A percentile compares a stretch with the other conserved stretches of the same genome.
Evolutionary conservation across 2,113 vertebrate species (phyloP).

Genomic region (Uropsilus gracilis): DNA sequence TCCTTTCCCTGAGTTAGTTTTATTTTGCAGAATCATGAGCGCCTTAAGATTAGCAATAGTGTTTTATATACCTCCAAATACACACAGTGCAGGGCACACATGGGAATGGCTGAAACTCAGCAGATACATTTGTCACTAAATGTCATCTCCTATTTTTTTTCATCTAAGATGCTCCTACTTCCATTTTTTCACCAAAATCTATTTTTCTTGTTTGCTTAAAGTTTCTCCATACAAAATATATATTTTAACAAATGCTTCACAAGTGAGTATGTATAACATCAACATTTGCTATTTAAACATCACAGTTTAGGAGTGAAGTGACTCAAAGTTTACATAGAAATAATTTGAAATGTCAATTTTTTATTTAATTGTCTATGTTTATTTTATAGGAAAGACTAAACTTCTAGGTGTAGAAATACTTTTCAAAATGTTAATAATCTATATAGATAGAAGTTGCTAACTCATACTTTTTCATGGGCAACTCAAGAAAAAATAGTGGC

Average conservation of each 20-base stretch:
- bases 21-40: background rate
- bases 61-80: background rate
- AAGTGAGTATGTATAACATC: slow-evolving; percentile 4
- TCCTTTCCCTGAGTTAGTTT: background rate
- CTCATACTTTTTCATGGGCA: background rate
- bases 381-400: background rate
- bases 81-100: background rate
- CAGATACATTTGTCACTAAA: background rate
- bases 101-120: accelerated
- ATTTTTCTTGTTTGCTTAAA: background rate
- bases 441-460: background rate
- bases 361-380: slow-evolving; percentile 19
- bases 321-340: slow-evolving; percentile 3
- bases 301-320: slow-evolving; percentile 1
- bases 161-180: background rate
- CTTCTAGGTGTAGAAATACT: background rate
- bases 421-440: background rate
- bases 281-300: slow-evolving; percentile 1
- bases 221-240: background rate
- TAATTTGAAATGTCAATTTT: slow-evolving; percentile 8
- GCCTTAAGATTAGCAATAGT: background rate
- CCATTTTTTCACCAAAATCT: background rate
- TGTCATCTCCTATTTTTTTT: background rate
- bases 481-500: background rate
- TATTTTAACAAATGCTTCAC: background rate